Base-by-base conservation (phyloP, 2,113 vertebrate genomes). In the Calidris pugnax region DNA sequence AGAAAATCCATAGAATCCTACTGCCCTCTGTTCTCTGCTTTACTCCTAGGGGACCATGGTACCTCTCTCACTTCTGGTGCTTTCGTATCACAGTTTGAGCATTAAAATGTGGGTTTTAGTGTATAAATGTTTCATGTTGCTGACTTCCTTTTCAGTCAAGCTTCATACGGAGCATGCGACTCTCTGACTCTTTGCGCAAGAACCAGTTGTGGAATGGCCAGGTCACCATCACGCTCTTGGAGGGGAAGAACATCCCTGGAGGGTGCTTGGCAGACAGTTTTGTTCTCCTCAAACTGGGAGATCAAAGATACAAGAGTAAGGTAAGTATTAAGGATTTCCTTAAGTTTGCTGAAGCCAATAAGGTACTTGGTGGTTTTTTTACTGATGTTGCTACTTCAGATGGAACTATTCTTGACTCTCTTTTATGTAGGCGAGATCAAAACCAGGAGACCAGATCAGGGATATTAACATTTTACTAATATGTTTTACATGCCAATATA, bases 281-380 rank as follows among this genome's bases (percentile, higher is more conserved):
- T 53, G 99, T 99, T 59, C 98, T 98, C 95, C 99, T 99, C 92
- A 99, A 98, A 95, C 97, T 99, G 37, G 98, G 99, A 63, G 98
- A 99, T 74, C 99, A 99, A 97, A 99, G 98, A 94, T 99, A 99
- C 95, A 99, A 98, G 84, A 99, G 99, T 97, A 99, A 99, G 99
- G 99, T 99, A 95, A 97, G 97, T 93, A 63, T 82, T 82, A 48
- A 73, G 74, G 47, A 43, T 85, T 94, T 87, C 48, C 32, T 37
- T 14, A 39, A 85, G 56, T 56, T 94, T 37, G 26, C 50, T 79
- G 85, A 51, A 68, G 45, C 56, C n/a, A 33, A 1, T 69, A 60
- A 45, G 24, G 27, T 35, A 19, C 60, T 68, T 45, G 19, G 6
- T 64, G 26, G 5, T 87, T 88, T 78, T 88, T 77, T 48, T 64